Evolutionary conservation across 2,113 vertebrate genomes (phyloP), one percentile per base, ranked within the genome.

Genomic region (Caracal caracal): DNA sequence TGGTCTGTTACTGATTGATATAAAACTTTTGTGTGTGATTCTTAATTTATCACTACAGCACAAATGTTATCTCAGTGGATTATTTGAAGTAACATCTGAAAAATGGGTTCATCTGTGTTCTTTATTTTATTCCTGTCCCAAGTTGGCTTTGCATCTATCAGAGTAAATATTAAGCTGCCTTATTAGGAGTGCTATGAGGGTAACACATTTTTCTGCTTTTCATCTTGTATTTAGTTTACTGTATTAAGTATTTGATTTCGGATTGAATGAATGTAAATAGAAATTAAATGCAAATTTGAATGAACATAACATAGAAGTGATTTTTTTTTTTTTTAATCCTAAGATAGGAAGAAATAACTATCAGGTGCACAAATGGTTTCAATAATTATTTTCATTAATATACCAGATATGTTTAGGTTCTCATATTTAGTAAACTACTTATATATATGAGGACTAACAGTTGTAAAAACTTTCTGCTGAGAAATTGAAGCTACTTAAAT

Each of bases 211-310:
- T 81, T 97, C 96, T 98, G 98, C 68, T 97, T 98, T 98, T 97
- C 97, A 98, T 98, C 98, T 97, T 98, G 97, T 98, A 96, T 95
- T 98, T 98, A 98, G 86, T 98, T 99, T 95, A 90, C 90, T 98
- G 98, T 97, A 98, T 97, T 97, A 95, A 94, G 96, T 96, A 98
- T 96, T 98, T 97, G 83, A 93, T 97, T 96, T 97, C 94, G 94
- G 86, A 98, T 96, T 88, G 49, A 98, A 95, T 98, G 98, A 97
- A 96, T 98, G 97, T 98, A 98, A 98, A 98, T 96, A 98, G 98
- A 98, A 98, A 97, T 98, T 98, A 98, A 98, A 98, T 98, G 98
- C 97, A 98, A 98, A 98, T 98, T 98, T 98, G 98, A 97, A 98
- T 97, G 96, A 98, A 98, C 79, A 22, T 88, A 79, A 94, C 97